phyloP scores from a whole-genome alignment of 2,113 vertebrate species.

The Tupaia chinensis region DNA sequence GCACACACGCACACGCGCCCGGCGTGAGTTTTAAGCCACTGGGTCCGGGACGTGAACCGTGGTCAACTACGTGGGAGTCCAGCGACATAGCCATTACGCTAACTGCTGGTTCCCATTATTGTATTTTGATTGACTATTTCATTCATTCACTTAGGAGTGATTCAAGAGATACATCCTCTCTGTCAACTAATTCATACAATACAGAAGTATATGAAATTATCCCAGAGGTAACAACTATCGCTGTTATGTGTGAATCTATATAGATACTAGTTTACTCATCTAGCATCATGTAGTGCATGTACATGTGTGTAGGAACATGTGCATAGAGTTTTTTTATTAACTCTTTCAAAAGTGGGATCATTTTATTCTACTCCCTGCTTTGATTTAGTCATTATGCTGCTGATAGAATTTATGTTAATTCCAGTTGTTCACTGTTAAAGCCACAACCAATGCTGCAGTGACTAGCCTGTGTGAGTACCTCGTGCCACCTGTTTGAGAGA shows the following conservation, averaged over 20 bases:
- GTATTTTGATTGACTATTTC: neutral
- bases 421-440: neutral
- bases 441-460: neutral
- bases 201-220: neutral
- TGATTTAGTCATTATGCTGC: neutral
- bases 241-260: neutral
- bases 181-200: constrained; percentile 40
- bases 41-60: no score
- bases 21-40: no score
- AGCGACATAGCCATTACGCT: no score
- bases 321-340: neutral
- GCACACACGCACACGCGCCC: no score
- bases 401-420: neutral
- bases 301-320: neutral
- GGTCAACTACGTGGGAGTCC: no score
- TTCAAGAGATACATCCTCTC: neutral
- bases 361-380: neutral
- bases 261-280: neutral
- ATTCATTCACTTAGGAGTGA: neutral
- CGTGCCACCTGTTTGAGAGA: neutral
- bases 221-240: neutral
- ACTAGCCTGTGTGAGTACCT: neutral
- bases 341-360: neutral
- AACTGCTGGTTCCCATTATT: no score
- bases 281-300: neutral